phyloP scores from a whole-genome alignment of 2,888 invertebrate species.

The Biston stratarius region DNA sequence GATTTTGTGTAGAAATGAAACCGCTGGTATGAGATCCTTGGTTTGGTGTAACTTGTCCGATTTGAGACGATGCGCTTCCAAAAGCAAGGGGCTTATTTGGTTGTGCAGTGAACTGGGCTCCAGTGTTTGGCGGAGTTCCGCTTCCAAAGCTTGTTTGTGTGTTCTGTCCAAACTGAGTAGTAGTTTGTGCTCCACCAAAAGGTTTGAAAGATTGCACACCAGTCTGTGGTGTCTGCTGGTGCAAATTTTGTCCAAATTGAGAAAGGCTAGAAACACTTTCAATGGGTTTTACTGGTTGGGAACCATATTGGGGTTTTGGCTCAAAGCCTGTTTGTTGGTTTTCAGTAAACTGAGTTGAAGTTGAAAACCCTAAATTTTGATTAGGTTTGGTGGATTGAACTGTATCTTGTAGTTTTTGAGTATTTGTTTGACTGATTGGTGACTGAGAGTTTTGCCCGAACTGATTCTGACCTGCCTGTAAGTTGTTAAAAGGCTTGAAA shows the following conservation, averaged over 20 bases:
- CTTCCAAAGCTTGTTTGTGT: slow-evolving; percentile 24
- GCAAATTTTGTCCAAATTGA: slow-evolving; percentile 37
- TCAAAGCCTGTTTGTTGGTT: slow-evolving; percentile 6
- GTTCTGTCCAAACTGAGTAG: slow-evolving; percentile 25
- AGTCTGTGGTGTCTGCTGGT: slow-evolving; percentile 23
- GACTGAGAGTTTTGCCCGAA: slow-evolving; percentile 42
- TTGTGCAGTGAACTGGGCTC: slow-evolving; percentile 9
- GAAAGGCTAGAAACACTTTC: slow-evolving; percentile 31
- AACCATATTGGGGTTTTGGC: slow-evolving; percentile 33
- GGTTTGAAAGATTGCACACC: slow-evolving; percentile 23
- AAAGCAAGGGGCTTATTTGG: slow-evolving; percentile 5
- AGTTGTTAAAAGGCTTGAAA: slow-evolving; percentile 29
- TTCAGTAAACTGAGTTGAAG: slow-evolving; percentile 34
- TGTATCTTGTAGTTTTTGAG: slow-evolving; percentile 23
- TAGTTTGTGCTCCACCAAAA: slow-evolving; percentile 14
- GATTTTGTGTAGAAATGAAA: slow-evolving; percentile 14
- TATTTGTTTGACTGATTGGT: slow-evolving; percentile 33
- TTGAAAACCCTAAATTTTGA: slow-evolving; percentile 3
- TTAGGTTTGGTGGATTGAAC: slow-evolving; percentile 30
- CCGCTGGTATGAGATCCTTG: slow-evolving; percentile 15
- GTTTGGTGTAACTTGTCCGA: slow-evolving; percentile 1
- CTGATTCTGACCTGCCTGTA: slow-evolving; percentile 31
- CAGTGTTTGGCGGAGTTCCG: not conserved
- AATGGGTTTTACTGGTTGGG: slow-evolving; percentile 43
- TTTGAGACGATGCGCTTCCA: slow-evolving; percentile 12